Evolutionary conservation across 2,113 vertebrate genomes (phyloP).

Genomic region (Tragelaphus buxtoni): DNA sequence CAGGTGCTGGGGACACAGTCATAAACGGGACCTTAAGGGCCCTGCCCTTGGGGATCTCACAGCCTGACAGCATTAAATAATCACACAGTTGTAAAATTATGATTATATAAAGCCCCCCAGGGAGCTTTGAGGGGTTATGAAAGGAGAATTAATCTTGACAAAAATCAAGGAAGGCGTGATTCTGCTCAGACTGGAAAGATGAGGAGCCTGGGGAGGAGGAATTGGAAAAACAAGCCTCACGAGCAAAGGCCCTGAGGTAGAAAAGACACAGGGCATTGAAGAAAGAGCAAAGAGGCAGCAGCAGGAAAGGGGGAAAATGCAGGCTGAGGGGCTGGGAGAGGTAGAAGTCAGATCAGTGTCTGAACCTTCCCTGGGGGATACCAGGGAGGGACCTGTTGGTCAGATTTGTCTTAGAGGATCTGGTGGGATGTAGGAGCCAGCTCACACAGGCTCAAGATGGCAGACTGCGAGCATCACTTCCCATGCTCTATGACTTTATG

Average conservation of each 20-base stretch:
- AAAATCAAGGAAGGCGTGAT: neutral
- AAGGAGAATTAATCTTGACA: neutral
- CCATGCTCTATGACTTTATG: accelerated
- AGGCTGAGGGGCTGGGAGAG: neutral
- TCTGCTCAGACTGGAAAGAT: neutral
- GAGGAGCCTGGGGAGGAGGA: neutral
- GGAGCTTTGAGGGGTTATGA: neutral
- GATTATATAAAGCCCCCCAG: accelerated
- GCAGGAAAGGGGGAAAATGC: too few relatives aligned
- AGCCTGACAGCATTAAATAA: neutral
- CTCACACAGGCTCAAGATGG: neutral
- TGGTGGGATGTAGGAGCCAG: accelerated
- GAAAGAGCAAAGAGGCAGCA: neutral
- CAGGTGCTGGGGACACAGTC: neutral
- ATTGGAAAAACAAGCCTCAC: accelerated
- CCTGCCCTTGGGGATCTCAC: neutral
- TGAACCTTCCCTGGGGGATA: too few relatives aligned
- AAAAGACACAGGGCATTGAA: accelerated
- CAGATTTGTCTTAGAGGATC: neutral
- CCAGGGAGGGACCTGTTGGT: accelerated
- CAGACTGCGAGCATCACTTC: accelerated
- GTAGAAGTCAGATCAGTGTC: neutral
- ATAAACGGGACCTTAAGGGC: accelerated
- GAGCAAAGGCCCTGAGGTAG: neutral
- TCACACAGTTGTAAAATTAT: neutral